Conservation (phyloP, 2,888 invertebrate species). For the Lepidocyrtinus sp. region DNA sequence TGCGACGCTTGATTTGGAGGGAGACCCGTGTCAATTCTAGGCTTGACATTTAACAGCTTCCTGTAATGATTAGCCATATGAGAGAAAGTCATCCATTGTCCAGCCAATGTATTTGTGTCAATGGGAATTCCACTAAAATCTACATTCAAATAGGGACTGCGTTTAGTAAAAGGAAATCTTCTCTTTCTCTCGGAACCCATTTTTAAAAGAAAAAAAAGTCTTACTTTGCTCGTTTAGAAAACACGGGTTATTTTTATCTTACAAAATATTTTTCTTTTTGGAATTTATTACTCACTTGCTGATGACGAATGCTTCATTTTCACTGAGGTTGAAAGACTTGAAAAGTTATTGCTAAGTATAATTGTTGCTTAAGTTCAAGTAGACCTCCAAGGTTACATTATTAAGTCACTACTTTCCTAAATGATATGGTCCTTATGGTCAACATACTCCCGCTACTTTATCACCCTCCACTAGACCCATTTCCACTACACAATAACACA, state of each 20-base stretch:
- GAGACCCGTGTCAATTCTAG: constrained; percentile 61
- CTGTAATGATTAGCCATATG: constrained; percentile 70
- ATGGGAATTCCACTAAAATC: constrained; percentile 59
- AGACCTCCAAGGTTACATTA: constrained; percentile 8
- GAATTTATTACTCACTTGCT: not conserved
- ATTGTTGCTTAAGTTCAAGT: not conserved
- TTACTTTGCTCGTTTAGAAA: not conserved
- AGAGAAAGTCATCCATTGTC: constrained; percentile 68
- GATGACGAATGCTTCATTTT: constrained; percentile 1
- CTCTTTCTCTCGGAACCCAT: not conserved
- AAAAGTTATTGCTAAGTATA: not conserved
- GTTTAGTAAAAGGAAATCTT: not conserved
- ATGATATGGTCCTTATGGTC: too few species aligned
- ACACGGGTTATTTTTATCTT: not conserved
- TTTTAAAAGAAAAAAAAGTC: not conserved
- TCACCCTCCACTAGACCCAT: too few species aligned
- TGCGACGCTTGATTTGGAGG: not conserved
- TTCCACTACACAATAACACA: too few species aligned
- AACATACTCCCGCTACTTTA: too few species aligned
- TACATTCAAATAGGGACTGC: constrained; percentile 41
- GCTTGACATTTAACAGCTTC: constrained; percentile 68
- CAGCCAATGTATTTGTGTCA: constrained; percentile 61
- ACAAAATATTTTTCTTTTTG: not conserved
- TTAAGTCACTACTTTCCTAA: too few species aligned
- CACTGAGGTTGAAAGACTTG: not conserved